Percentiles rank a stretch among this genome's conserved stretches.
phyloP scores from a whole-genome alignment of 2,113 vertebrate genomes.

The Rhizomys pruinosus region DNA sequence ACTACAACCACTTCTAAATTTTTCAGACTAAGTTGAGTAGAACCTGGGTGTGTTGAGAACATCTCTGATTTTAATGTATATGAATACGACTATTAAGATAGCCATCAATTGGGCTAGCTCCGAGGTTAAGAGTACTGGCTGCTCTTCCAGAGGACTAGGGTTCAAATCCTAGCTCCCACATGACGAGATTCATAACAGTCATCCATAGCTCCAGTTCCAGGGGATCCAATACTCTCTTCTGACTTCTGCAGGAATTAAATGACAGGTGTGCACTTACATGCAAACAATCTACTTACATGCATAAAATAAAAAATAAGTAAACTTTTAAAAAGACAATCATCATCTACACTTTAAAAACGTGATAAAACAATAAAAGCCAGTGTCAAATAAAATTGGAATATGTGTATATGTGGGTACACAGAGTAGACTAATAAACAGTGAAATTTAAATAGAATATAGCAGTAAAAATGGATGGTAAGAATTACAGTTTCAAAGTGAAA shows the following conservation, averaged over 20 bases:
- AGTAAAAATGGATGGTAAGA: background rate
- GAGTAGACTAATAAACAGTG: background rate
- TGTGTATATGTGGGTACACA: background rate
- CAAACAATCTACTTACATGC: no score
- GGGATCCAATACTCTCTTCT: no score
- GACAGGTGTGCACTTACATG: no score
- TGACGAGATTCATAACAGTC: no score
- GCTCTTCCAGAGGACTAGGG: no score
- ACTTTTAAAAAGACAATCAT: background rate
- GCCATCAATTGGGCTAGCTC: no score
- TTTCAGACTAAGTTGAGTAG: constrained; percentile 21
- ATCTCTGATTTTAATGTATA: constrained; percentile 14
- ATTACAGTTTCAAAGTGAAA: background rate
- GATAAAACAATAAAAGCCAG: background rate
- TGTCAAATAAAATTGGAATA: background rate
- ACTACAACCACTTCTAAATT: background rate
- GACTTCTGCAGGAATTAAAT: no score
- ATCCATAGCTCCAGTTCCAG: no score
- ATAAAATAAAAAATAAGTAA: no score
- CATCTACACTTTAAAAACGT: background rate
- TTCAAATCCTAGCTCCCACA: no score
- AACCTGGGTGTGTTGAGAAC: background rate
- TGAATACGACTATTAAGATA: no score
- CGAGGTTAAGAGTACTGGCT: no score
- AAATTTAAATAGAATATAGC: background rate